A percentile compares a stretch with the other conserved stretches of the same genome.
Evolutionary conservation across 2,888 invertebrate species (phyloP).

Genomic region (Dryobotodes eremita): DNA sequence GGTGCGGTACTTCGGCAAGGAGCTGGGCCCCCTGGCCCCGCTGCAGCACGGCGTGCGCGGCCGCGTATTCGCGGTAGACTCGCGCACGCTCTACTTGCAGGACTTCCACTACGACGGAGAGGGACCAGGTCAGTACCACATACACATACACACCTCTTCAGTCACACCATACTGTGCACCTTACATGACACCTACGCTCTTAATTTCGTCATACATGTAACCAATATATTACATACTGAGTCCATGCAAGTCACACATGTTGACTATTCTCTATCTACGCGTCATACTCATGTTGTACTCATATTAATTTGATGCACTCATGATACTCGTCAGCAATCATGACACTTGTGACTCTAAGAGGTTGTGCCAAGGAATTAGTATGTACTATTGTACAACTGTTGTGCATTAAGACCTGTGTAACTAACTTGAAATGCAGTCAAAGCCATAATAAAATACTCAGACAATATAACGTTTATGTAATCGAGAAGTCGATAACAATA

Average conservation of each 20-base stretch:
- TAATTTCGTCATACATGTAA: background rate
- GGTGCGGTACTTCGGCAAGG: constrained; percentile 93
- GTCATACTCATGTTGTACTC: too few species aligned
- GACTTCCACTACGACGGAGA: constrained; percentile 98
- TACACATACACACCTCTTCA: background rate
- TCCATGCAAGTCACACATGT: too few species aligned
- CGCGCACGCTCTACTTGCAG: constrained; percentile 95
- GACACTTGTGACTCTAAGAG: too few species aligned
- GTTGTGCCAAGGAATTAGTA: background rate
- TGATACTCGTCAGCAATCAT: too few species aligned
- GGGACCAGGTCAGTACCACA: constrained; percentile 93
- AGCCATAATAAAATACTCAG: background rate
- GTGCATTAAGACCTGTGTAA: background rate
- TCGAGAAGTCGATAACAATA: constrained; percentile 1
- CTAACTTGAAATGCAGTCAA: background rate
- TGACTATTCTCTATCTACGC: too few species aligned
- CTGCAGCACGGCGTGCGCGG: constrained; percentile 96
- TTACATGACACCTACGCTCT: background rate
- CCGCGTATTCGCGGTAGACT: constrained; percentile 96
- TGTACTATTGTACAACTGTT: too few species aligned
- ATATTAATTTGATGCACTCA: too few species aligned
- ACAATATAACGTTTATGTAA: background rate
- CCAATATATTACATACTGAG: too few species aligned
- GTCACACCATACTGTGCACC: background rate
- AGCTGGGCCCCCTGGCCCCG: constrained; percentile 94